A percentile compares a stretch with the other conserved stretches of the same genome.
These are phyloP conservation scores for Gymnosoma rotundatum DNA, from an alignment of 2,888 invertebrate genomes.

Conservation along the genomic window DNA sequence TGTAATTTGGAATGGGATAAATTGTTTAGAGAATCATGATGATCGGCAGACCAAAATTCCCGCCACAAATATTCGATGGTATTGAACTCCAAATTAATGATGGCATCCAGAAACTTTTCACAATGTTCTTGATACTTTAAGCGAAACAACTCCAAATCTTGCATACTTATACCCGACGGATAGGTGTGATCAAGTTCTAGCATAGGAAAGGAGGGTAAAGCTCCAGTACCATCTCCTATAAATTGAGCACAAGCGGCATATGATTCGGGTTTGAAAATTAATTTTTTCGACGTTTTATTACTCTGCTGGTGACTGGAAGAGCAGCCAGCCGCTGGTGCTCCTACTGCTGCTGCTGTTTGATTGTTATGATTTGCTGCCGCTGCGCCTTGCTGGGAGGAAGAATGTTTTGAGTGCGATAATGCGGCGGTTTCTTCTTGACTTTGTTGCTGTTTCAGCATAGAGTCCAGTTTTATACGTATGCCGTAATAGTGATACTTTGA, in stretches of 20 bases:
- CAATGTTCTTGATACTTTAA: slow-evolving; percentile 94
- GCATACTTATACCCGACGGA: slow-evolving; percentile 89
- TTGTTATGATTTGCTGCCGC: slow-evolving; percentile 9
- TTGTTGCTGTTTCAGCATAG: slow-evolving; percentile 84
- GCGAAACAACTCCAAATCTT: slow-evolving; percentile 91
- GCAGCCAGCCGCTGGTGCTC: slow-evolving; percentile 35
- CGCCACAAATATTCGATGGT: slow-evolving; percentile 96
- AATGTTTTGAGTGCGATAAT: slow-evolving; percentile 54
- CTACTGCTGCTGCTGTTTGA: slow-evolving; percentile 12
- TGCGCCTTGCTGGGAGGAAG: slow-evolving; percentile 28
- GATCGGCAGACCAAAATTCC: slow-evolving; percentile 95
- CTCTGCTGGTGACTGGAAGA: slow-evolving; percentile 61
- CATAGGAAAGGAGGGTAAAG: slow-evolving; percentile 91
- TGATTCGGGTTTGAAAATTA: slow-evolving; percentile 80
- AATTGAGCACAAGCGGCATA: slow-evolving; percentile 84
- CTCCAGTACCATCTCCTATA: slow-evolving; percentile 89
- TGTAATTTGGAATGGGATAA: slow-evolving; percentile 85
- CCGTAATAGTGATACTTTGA: slow-evolving; percentile 99
- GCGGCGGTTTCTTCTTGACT: slow-evolving; percentile 82
- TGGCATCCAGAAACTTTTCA: slow-evolving; percentile 95
- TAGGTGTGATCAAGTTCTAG: slow-evolving; percentile 85
- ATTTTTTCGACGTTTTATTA: slow-evolving; percentile 63
- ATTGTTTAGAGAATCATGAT: slow-evolving; percentile 90
- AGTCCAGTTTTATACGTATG: slow-evolving; percentile 95
- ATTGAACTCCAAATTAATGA: slow-evolving; percentile 94